Evolutionary conservation across 2,113 vertebrate genomes (phyloP).

Genomic region (Athene noctua): DNA sequence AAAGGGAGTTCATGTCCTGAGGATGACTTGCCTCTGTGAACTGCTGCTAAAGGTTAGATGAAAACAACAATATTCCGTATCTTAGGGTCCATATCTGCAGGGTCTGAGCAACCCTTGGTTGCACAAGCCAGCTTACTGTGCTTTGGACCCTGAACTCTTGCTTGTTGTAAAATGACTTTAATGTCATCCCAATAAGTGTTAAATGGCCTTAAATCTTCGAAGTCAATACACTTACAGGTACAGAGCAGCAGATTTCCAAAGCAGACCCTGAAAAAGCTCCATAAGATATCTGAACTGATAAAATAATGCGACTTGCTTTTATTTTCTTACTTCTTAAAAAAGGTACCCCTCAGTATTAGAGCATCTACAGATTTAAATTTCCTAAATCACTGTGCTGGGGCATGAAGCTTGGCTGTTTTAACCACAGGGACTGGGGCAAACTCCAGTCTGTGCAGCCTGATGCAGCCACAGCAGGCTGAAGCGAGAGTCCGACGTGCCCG

Average conservation of each 20-base stretch:
- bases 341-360: not conserved
- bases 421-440: not conserved
- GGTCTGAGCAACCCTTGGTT: not conserved
- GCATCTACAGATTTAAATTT: not conserved
- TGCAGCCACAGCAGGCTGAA: not conserved
- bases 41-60: not conserved
- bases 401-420: not conserved
- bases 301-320: not conserved
- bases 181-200: not conserved
- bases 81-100: not conserved
- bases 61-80: not conserved
- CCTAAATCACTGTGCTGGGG: not conserved
- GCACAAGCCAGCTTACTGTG: not conserved
- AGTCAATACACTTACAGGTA: not conserved
- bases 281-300: not conserved
- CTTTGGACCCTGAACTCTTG: not conserved
- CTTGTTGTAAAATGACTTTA: not conserved
- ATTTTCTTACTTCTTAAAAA: not conserved
- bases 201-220: not conserved
- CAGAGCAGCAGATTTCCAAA: not conserved
- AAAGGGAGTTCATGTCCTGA: not conserved
- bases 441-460: not conserved
- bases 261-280: not conserved
- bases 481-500: fast-evolving
- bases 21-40: not conserved